phyloP scores from a whole-genome alignment of 2,797 vertebrate species.

The Acipenser ruthenus region DNA sequence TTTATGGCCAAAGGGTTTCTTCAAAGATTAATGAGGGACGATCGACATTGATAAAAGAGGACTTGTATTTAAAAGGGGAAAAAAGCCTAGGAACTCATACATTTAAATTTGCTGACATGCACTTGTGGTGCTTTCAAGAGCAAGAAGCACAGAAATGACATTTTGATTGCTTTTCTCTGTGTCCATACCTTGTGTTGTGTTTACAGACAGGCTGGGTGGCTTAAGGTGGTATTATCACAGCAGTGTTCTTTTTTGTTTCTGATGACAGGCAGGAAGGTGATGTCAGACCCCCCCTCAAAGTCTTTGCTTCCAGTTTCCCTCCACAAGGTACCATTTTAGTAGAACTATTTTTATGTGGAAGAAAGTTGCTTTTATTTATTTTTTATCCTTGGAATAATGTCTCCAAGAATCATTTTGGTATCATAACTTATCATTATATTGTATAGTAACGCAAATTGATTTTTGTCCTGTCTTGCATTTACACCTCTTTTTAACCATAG shows the following conservation, averaged over 20 bases:
- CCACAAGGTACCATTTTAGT: not conserved
- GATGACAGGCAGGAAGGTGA: constrained; percentile 1
- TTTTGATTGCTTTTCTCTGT: constrained; percentile 6
- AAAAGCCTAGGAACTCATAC: not conserved
- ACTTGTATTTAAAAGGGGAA: constrained; percentile 7
- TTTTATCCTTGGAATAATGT: too few relatives aligned
- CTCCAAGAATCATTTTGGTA: too few relatives aligned
- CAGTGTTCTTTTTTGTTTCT: not conserved
- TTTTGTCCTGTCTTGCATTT: too few relatives aligned
- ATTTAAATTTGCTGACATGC: constrained; percentile 11
- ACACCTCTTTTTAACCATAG: too few relatives aligned
- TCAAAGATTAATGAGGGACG: constrained; percentile 15
- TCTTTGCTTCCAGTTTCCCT: not conserved
- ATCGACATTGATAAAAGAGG: constrained; percentile 13
- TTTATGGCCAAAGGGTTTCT: constrained; percentile 1
- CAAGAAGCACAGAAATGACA: constrained; percentile 6
- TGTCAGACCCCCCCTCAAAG: not conserved
- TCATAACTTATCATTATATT: too few relatives aligned
- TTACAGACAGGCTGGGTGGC: not conserved
- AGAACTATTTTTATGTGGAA: too few relatives aligned
- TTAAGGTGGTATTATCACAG: not conserved
- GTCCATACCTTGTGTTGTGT: not conserved
- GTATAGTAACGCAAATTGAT: too few relatives aligned
- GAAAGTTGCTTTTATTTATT: too few relatives aligned
- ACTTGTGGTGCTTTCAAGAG: constrained; percentile 7